Evolutionary conservation across 2,113 vertebrate species (phyloP), one percentile per base, ranked within the genome.

Genomic region (Rhinolophus ferrumequinum): DNA sequence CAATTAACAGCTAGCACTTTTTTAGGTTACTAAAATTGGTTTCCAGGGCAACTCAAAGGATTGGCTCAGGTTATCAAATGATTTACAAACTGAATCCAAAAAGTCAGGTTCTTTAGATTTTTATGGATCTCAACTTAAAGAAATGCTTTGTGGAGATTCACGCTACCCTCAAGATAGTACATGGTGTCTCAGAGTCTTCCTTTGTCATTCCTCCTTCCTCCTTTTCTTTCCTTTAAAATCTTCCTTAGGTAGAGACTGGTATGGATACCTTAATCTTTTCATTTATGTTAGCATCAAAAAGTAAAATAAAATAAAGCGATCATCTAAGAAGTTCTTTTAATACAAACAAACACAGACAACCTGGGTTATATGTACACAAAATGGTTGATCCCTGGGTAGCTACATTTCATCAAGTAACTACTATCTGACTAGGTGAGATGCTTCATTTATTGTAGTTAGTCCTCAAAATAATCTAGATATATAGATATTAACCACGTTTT

Each of bases 21-120:
- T 97, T 96, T 84, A 95, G 88, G 92, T 91, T 81, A 95, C 86
- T 96, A 96, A 90, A 97, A 96, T 76, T 76, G 69, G 97, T 98
- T 98, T 73, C 97, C 95, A 97, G 88, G 97, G 96, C 54, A 98
- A 98, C 97, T 95, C 90, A 89, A 70, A 91, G 4, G n/a, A 54
- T 56, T 90, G 54, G 92, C 90, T 97, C 81, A 93, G 44, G 47
- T 95, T 97, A 96, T 93, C 80, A 97, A 96, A 97, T 64, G 80
- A 96, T 96, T 97, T 95, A 75, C 38, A 93, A 97, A 96, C 47
- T 12, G 21, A 95, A 85, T 70, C 13, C 7, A 88, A 94, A 93
- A 73, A 35, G 3, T 95, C 80, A 87, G n/a, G 77, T 52, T 89
- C 94, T 73, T 85, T 88, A 72, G 54, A 41, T 66, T 96, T 93